Evolutionary conservation across 2,797 vertebrate genomes (phyloP).

Genomic region (Heterohyrax brucei): DNA sequence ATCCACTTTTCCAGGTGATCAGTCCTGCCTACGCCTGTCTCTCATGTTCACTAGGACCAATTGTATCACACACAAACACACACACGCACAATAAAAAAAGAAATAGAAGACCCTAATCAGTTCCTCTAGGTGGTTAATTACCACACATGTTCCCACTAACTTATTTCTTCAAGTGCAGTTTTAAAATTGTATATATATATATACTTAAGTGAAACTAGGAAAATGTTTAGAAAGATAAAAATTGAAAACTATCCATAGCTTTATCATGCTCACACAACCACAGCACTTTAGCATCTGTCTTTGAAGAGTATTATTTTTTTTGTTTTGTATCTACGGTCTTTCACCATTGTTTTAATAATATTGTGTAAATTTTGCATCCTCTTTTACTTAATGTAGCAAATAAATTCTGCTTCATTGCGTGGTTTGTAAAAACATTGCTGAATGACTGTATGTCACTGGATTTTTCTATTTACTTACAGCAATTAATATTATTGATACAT

Average conservation of each 20-base stretch:
- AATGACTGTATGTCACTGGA: neutral
- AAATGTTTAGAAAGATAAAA: neutral
- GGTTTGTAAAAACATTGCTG: neutral
- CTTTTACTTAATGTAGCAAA: neutral
- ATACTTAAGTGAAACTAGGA: slow-evolving; percentile 37
- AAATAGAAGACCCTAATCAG: neutral
- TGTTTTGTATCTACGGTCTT: neutral
- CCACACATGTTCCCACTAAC: neutral
- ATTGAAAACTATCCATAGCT: neutral
- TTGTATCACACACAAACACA: neutral
- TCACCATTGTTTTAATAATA: neutral
- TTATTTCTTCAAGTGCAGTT: neutral
- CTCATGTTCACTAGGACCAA: too few relatives aligned
- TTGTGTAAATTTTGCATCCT: neutral
- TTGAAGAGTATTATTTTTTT: neutral
- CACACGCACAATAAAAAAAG: neutral
- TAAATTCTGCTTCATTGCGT: neutral
- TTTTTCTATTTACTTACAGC: neutral
- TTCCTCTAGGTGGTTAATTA: neutral
- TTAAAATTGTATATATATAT: neutral
- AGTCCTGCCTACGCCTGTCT: neutral
- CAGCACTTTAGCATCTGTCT: neutral
- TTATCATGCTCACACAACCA: neutral
- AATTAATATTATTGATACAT: neutral
- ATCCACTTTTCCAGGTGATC: neutral